Evolutionary conservation across 2,888 invertebrate genomes (phyloP), one percentile per base, ranked within the genome.

Genomic region (Rosalia funebris): DNA sequence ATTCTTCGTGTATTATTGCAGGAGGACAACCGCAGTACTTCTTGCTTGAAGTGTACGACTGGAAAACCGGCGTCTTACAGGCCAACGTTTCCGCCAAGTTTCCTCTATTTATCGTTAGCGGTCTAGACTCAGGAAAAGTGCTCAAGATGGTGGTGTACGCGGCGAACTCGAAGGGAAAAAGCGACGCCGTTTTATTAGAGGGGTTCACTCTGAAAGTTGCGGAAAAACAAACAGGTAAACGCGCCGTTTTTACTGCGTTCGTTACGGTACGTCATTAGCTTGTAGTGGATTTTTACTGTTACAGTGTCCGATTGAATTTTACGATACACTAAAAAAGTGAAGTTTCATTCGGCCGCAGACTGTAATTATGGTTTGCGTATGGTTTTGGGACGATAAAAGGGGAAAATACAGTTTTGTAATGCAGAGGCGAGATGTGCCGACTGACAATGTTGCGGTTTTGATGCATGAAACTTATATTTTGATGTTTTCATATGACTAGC

Each of bases 121-220:
- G 89, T 2, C 84, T 96, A 52, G 90, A 91, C 55, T 87, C 95
- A 0, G 94, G 92, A 3, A 90, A 90, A 72, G 85, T 89, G 11
- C 85, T 95, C 67, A 89, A 89, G 72, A 88, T 95, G 79, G 84
- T 89, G 52, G 87, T 95, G 63, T 95, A 92, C 79, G 91, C 95
- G 1, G 88, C 88, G 60, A 96, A 96, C 79, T 87, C 89, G 3
- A 91, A 92, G 74, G 95, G 95, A 11, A 85, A 89, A 69, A 94
- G 94, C 66, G 92, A 93, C 62, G 81, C 86, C 0, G 86, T 90
- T 12, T 79, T 85, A 53, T 80, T 91, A 10, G 91, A 91, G 76
- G 91, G 89, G 37, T 90, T 88, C 77, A 91, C 91, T 32, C 83
- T 91, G 37, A 90, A 91, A 81, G 85, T 88, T 56, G 90, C 91